Evolutionary conservation across 2,888 invertebrate species (phyloP), one percentile per base, ranked within the genome.

Genomic region (Leptarthrus brevirostris): DNA sequence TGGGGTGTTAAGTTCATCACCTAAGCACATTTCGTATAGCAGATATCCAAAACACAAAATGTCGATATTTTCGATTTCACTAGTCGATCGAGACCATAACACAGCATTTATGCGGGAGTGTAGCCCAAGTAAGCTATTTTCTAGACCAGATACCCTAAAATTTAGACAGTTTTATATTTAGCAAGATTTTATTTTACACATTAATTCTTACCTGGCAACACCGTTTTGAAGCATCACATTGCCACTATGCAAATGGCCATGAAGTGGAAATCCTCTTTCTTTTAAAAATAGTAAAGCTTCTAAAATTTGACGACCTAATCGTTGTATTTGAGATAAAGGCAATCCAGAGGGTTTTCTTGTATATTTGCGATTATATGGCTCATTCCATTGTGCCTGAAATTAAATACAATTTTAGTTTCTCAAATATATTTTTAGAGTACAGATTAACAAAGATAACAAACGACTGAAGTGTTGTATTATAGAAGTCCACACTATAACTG

Each of bases 221-320:
- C 96, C 95, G 83, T 96, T 95, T 81, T 96, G 96, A 49, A 96
- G 89, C 78, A 96, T 93, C 24, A 97, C 91, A 85, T 97, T 97
- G 44, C 96, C 96, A 70, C 93, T 91, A 84, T 96, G 96, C 78
- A 97, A 86, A 85, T 96, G 95, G 52, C 92, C 90, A 80, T 94
- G 94, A 8, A 92, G 90, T 2, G 96, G 95, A 82, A 96, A 95
- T 10, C 95, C 94, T 79, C 94, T 92, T 80, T 94, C 94, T 78
- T 91, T 92, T 18, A 96, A 87, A 84, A 95, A 95, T 75, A 95
- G 86, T 72, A 96, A 86, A 0, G 94, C 95, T 84, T 95, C 96
- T 70, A 96, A 86, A 79, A 96, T 92, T 85, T 96, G 96, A 0
- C 95, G 88, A 24, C 95, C 95, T 82, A 96, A 89, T 79, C 94